phyloP scores from a whole-genome alignment of 1,140 invertebrate species.

The Whitmania pigra region DNA sequence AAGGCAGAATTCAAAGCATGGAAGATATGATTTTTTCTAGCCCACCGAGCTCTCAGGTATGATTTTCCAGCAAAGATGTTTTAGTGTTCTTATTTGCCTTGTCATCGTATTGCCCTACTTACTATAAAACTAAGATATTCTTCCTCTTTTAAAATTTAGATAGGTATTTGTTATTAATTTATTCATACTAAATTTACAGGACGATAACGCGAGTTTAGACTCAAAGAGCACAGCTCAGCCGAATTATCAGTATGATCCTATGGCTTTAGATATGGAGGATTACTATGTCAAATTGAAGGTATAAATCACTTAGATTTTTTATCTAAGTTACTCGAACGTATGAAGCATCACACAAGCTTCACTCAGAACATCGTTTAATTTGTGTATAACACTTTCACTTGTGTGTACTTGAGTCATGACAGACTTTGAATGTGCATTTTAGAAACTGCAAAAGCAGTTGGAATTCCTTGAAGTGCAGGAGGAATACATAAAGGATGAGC shows the following conservation, averaged over 20 bases:
- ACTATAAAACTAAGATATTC: too few relatives aligned
- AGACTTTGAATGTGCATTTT: not conserved
- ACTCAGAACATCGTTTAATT: not conserved
- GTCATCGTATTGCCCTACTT: too few relatives aligned
- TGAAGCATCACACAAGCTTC: not conserved
- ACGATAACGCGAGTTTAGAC: constrained; percentile 3
- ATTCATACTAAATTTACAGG: not conserved
- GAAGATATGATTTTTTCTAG: too few relatives aligned
- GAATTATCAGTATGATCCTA: constrained; percentile 43
- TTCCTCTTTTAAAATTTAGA: too few relatives aligned
- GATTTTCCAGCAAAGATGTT: too few relatives aligned
- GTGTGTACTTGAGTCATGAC: not conserved
- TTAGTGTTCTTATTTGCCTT: too few relatives aligned
- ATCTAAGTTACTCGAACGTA: not conserved
- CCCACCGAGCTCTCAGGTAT: too few relatives aligned
- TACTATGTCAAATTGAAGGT: constrained; percentile 88
- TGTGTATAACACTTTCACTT: not conserved
- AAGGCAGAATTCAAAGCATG: too few relatives aligned
- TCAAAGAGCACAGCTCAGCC: not conserved
- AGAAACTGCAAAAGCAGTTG: constrained; percentile 50
- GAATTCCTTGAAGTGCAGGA: constrained; percentile 94
- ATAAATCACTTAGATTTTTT: constrained; percentile 24
- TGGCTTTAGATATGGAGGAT: constrained; percentile 71
- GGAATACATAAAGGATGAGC: constrained; percentile 96
- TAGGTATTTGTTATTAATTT: too few relatives aligned